These are phyloP conservation scores for Phrixothrix hirtus DNA, from an alignment of 2,888 invertebrate genomes.

Conservation along the genomic window DNA sequence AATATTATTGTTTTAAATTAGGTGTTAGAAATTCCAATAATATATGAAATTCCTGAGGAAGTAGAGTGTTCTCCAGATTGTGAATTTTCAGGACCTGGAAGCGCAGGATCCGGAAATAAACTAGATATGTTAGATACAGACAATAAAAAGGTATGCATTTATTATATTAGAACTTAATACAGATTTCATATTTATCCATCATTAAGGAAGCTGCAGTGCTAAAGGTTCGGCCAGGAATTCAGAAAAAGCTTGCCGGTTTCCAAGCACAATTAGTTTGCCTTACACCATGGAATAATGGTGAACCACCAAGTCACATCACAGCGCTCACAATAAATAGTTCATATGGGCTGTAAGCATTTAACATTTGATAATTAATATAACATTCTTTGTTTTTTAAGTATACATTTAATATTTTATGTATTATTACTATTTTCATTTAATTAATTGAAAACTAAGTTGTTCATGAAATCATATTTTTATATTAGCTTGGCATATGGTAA, in stretches of 20 bases:
- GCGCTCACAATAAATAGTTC: conserved; percentile 93
- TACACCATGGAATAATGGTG: conserved; percentile 78
- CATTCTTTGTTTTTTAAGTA: too few relatives aligned
- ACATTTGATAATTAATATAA: too few relatives aligned
- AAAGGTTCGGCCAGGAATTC: conserved; percentile 73
- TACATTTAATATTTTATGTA: too few relatives aligned
- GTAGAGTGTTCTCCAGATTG: conserved; percentile 79
- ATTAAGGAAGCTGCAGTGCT: conserved; percentile 57
- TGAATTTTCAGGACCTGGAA: conserved; percentile 63
- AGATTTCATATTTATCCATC: too few relatives aligned
- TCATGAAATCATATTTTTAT: background rate
- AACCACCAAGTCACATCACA: conserved; percentile 83
- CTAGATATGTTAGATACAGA: conserved; percentile 55
- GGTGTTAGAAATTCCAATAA: conserved; percentile 87
- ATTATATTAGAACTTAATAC: too few relatives aligned
- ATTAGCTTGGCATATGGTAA: conserved; percentile 98
- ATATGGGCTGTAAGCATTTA: conserved; percentile 89
- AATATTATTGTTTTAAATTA: conserved; percentile 50
- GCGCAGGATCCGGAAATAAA: conserved; percentile 51
- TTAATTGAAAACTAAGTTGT: too few relatives aligned
- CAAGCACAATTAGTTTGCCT: conserved; percentile 95
- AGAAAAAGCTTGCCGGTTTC: conserved; percentile 93
- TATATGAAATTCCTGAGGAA: conserved; percentile 80
- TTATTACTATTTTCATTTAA: too few relatives aligned
- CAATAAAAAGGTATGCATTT: conserved; percentile 61